Conservation (phyloP, 2,113 vertebrate genomes). For the Lathamus discolor region DNA sequence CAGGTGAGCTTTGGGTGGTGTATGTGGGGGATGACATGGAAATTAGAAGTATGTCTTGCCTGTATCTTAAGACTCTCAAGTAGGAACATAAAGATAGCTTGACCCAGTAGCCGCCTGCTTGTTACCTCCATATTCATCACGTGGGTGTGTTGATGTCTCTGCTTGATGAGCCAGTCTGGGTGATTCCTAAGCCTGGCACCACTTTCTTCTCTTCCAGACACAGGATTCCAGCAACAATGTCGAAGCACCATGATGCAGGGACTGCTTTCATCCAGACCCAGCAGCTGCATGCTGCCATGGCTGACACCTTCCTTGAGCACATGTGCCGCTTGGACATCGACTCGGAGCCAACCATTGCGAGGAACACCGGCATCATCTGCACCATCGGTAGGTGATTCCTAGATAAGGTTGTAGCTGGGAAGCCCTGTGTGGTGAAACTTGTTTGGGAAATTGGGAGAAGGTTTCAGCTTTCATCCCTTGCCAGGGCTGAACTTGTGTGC, state of each 20-base stretch:
- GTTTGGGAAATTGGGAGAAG: background rate
- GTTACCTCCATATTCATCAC: constrained; percentile 36
- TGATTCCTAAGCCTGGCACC: background rate
- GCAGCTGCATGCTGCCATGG: constrained; percentile 94
- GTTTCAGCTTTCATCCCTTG: constrained; percentile 15
- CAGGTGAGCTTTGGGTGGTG: constrained; percentile 59
- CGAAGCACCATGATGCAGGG: constrained; percentile 79
- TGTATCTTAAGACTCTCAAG: constrained; percentile 35
- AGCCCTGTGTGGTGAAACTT: background rate
- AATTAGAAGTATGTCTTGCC: constrained; percentile 34
- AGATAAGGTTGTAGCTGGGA: background rate
- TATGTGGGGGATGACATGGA: constrained; percentile 23
- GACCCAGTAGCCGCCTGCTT: constrained; percentile 44
- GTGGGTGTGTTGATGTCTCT: constrained; percentile 33
- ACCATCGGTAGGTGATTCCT: constrained; percentile 86
- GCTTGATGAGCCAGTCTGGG: background rate
- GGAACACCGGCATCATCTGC: constrained; percentile 98
- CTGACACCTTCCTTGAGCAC: constrained; percentile 93
- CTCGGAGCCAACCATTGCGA: constrained; percentile 86
- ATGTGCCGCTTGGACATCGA: constrained; percentile 97
- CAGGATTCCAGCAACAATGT: constrained; percentile 71
- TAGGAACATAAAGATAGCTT: constrained; percentile 47
- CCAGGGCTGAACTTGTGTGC: background rate
- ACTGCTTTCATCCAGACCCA: constrained; percentile 88
- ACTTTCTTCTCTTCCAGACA: background rate